These are phyloP conservation scores for Sceloporus tristichus DNA, from an alignment of 2,113 vertebrate genomes.

Conservation along the genomic window DNA sequence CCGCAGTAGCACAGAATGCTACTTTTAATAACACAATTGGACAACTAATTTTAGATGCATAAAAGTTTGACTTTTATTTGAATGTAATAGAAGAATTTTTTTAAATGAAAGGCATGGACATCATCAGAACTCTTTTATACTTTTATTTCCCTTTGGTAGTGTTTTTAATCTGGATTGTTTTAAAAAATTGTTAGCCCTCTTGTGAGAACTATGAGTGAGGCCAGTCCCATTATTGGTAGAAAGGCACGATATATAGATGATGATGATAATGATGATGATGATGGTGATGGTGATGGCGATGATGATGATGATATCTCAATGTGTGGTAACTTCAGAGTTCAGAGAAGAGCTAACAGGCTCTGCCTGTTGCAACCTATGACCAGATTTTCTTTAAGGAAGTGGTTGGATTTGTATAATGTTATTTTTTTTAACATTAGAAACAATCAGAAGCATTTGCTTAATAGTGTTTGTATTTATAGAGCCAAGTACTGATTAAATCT, in stretches of 20 bases:
- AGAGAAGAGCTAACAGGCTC: background rate
- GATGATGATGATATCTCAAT: too few relatives aligned
- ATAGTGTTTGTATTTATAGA: background rate
- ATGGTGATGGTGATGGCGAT: too few relatives aligned
- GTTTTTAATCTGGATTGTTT: too few relatives aligned
- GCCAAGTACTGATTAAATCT: background rate
- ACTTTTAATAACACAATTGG: background rate
- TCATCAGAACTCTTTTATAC: background rate
- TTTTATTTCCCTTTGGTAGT: too few relatives aligned
- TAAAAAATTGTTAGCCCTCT: too few relatives aligned
- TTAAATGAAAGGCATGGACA: background rate
- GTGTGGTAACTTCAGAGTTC: too few relatives aligned
- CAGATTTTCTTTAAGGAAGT: background rate
- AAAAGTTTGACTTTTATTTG: background rate
- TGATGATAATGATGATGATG: too few relatives aligned
- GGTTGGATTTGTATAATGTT: background rate
- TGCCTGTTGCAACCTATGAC: background rate
- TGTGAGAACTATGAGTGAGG: too few relatives aligned
- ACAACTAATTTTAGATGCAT: background rate
- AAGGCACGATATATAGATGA: too few relatives aligned
- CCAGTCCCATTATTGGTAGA: too few relatives aligned
- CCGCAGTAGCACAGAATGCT: background rate
- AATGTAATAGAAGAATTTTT: background rate
- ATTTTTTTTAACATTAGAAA: background rate
- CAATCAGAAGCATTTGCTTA: constrained; percentile 1